Conservation (phyloP, 1,140 invertebrate genomes). For the Vanessa tameamea region DNA sequence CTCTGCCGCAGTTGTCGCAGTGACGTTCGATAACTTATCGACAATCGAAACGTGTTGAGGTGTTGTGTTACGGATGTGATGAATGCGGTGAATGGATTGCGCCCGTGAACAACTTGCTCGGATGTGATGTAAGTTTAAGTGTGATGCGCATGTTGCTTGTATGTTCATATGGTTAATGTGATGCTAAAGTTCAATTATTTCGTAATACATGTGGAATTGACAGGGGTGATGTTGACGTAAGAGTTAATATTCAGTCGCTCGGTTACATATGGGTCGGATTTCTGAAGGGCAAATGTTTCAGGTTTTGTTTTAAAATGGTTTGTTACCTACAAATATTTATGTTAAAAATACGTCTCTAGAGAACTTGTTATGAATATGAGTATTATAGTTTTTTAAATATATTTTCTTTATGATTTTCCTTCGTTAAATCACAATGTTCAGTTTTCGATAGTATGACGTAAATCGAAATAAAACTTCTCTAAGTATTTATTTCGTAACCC, state of each 20-base stretch:
- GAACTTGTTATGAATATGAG: background rate
- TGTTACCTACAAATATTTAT: background rate
- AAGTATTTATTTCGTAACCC: no score
- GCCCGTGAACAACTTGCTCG: slow-evolving; percentile 9
- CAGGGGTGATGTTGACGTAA: slow-evolving; percentile 22
- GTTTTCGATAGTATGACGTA: no score
- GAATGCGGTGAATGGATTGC: slow-evolving; percentile 38
- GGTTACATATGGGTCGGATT: slow-evolving; percentile 5
- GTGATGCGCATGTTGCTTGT: slow-evolving; percentile 2
- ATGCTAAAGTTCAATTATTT: slow-evolving; percentile 13
- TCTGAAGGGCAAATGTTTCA: slow-evolving; percentile 5
- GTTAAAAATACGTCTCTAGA: background rate
- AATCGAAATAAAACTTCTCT: no score
- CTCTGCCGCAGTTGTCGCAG: slow-evolving; percentile 51
- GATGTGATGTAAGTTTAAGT: slow-evolving; percentile 33
- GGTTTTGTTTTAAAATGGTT: slow-evolving; percentile 1
- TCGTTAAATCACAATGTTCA: no score
- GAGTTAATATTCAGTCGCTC: slow-evolving; percentile 3
- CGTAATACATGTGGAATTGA: slow-evolving; percentile 15
- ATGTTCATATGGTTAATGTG: background rate
- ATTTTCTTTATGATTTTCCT: background rate
- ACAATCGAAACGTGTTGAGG: slow-evolving; percentile 42
- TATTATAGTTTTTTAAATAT: background rate
- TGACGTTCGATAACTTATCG: slow-evolving; percentile 51
- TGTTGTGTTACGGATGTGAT: slow-evolving; percentile 46